These are phyloP conservation scores for Cerastis rubricosa DNA, from an alignment of 2,888 invertebrate species.

Conservation along the genomic window DNA sequence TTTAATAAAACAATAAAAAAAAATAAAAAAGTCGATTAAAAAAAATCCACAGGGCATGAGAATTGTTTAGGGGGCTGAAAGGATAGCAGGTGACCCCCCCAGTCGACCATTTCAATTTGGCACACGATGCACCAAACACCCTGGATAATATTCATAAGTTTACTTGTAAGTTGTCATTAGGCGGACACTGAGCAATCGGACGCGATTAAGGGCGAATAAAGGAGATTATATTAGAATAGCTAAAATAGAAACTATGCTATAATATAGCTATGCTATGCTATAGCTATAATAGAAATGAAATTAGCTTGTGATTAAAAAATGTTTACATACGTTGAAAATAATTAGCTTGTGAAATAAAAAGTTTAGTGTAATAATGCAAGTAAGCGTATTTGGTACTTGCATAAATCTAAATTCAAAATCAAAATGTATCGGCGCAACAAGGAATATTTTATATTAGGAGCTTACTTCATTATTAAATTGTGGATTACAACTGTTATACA, in stretches of 20 bases:
- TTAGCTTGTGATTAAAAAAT: background rate
- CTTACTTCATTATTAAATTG: background rate
- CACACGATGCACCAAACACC: too few relatives aligned
- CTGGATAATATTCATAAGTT: too few relatives aligned
- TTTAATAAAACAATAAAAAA: too few relatives aligned
- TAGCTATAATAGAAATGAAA: too few relatives aligned
- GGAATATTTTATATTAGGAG: background rate
- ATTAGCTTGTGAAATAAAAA: background rate
- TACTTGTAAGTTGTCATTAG: slow-evolving; percentile 29
- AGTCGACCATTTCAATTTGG: too few relatives aligned
- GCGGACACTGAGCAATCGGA: background rate
- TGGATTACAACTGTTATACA: background rate
- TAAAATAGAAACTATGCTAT: too few relatives aligned
- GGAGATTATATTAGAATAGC: background rate
- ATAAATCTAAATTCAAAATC: background rate
- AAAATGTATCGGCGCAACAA: slow-evolving; percentile 22
- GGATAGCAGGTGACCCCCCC: too few relatives aligned
- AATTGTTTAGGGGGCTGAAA: too few relatives aligned
- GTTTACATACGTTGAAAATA: background rate
- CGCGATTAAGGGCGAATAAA: background rate
- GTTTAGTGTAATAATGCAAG: background rate
- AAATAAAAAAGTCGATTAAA: too few relatives aligned
- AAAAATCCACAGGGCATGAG: too few relatives aligned
- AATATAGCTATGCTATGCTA: too few relatives aligned
- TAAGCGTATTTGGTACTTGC: background rate